These are phyloP conservation scores for Chiridota heheva DNA, from an alignment of 35 echinoderm and acorn worm species.

Conservation along the genomic window DNA sequence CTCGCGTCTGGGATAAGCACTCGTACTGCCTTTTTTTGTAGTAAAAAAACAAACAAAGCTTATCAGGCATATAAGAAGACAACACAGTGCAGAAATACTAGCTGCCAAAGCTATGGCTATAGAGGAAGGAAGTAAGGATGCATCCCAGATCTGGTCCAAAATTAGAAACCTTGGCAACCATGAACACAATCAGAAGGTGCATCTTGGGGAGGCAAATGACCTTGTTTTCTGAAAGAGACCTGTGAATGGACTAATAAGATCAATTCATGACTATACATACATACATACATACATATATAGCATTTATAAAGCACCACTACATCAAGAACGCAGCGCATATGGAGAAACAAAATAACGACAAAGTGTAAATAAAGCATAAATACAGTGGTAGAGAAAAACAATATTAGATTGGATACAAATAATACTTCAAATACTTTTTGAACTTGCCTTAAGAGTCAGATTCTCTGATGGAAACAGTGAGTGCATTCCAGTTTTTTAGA, in stretches of 20 bases:
- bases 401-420: too few relatives aligned
- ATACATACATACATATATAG: too few relatives aligned
- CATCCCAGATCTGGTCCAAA: constrained; percentile 27
- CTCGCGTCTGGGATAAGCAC: constrained; percentile 6
- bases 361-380: too few relatives aligned
- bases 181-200: constrained; percentile 45
- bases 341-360: too few relatives aligned
- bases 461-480: too few relatives aligned
- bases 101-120: constrained; percentile 19
- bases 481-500: too few relatives aligned
- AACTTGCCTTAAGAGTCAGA: too few relatives aligned
- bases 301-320: too few relatives aligned
- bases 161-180: constrained; percentile 35
- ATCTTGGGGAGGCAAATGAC: constrained; percentile 17
- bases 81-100: constrained; percentile 12
- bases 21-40: constrained; percentile 23
- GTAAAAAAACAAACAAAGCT: constrained; percentile 17
- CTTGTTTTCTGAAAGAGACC: constrained; percentile 38
- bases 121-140: not conserved
- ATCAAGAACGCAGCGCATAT: too few relatives aligned
- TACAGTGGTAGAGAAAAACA: too few relatives aligned
- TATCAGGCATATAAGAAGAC: not conserved
- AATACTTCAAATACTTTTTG: too few relatives aligned
- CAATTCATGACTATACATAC: not conserved
- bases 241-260: not conserved